These are phyloP conservation scores for Smittia sp. DNA, from an alignment of 2,888 invertebrate genomes.

Conservation along the genomic window DNA sequence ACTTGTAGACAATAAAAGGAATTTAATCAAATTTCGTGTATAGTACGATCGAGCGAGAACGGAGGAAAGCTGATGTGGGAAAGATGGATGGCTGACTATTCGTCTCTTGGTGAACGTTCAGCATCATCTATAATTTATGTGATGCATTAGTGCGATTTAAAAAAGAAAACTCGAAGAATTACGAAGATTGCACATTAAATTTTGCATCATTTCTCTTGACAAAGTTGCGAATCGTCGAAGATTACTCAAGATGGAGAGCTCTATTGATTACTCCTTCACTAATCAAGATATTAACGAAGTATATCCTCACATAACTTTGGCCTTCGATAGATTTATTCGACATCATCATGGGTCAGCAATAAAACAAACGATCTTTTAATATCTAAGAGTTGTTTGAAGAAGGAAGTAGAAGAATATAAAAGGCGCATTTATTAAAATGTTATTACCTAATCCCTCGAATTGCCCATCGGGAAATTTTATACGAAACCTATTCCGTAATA, in stretches of 20 bases:
- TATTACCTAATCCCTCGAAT: slow-evolving; percentile 3
- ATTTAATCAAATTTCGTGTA: slow-evolving; percentile 39
- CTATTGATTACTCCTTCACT: background rate
- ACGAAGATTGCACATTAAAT: background rate
- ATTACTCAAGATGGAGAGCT: background rate
- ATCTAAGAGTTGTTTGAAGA: background rate
- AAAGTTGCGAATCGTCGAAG: background rate
- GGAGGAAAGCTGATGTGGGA: background rate
- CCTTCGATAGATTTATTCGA: background rate
- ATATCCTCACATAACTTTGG: background rate
- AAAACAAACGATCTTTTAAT: slow-evolving; percentile 17
- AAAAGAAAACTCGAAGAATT: background rate
- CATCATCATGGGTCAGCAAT: slow-evolving; percentile 29
- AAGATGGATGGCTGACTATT: slow-evolving; percentile 12
- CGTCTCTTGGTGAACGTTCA: background rate
- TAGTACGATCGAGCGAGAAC: slow-evolving; percentile 3
- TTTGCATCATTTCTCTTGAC: background rate
- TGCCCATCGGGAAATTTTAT: background rate
- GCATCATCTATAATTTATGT: slow-evolving; percentile 18
- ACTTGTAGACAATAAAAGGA: slow-evolving; percentile 33
- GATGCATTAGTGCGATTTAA: background rate
- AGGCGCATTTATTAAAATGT: slow-evolving; percentile 3
- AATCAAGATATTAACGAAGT: slow-evolving; percentile 23
- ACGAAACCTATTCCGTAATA: background rate
- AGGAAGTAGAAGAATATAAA: background rate